Base-by-base conservation (phyloP, 2,888 invertebrate species). In the Steinernema scapterisci region DNA sequence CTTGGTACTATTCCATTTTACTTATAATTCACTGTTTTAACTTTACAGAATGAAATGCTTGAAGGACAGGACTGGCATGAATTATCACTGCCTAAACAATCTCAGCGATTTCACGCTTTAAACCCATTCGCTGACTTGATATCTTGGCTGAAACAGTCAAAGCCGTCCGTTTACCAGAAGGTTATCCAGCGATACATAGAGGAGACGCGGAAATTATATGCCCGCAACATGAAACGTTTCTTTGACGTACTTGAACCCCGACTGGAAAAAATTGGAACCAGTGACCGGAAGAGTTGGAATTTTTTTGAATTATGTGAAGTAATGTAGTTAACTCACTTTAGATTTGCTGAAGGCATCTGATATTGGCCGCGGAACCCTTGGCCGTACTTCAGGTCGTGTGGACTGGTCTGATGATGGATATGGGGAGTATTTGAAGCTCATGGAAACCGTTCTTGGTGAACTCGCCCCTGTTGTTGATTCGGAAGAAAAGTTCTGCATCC, bases 401-500 rank as follows among this genome's bases (percentile, higher is more conserved):
- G 45, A 45, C 23, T 71, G 71, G 45, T 43, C 71, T 19, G 63
- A 44, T 25, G 2, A 43, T 9, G 48, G 38, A 19, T 19, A 54
- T 25, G 75, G 54, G 25, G 70, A 46, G 43, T 77, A 77, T 25
- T 45, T 70, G 27, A 51, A 92, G 77, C 90, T 93, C 72, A 90
- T 95, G 75, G 94, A 95, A 88, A 92, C 93, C 88, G 93, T 95
- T 73, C 90, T 99, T 76, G 93, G 93, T 19, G 93, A 95, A 87
- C 90, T 97, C 79, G 95, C 95, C 88, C 93, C 93, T 2, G 92
- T 95, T 74, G 95, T 96, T 87, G 91, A 95, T 80, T 93, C 94
- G 27, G 97, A 97, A 88, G 96, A 97, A 89, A 93, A 94, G 82
- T 97, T 97, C 89, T 96, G 95, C 88, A 92, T 93, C 21, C 91